Conservation (phyloP, 2,113 vertebrate species). For the Bungarus multicinctus region DNA sequence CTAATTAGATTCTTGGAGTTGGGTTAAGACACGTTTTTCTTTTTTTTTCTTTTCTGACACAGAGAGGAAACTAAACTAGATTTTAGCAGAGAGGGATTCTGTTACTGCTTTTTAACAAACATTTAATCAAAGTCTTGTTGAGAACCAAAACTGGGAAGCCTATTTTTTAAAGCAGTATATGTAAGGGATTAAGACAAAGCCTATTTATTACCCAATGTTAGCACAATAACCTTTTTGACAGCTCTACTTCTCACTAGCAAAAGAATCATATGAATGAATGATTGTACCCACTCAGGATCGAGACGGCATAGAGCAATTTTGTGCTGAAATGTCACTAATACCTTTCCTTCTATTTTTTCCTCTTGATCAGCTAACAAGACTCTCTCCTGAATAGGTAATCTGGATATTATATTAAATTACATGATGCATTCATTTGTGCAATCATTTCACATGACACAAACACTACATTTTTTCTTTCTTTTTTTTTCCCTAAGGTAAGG, state of each 20-base stretch:
- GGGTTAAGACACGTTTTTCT: background rate
- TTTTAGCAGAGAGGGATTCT: background rate
- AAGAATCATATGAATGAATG: slow-evolving; percentile 12
- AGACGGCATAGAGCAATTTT: background rate
- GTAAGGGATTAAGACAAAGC: slow-evolving; percentile 18
- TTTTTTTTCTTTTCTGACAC: background rate
- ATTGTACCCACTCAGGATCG: background rate
- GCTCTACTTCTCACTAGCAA: slow-evolving; percentile 22
- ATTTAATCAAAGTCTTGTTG: slow-evolving; percentile 37
- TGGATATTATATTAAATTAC: slow-evolving; percentile 4
- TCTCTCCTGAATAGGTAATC: slow-evolving; percentile 4
- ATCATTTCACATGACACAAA: background rate
- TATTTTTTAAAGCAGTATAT: slow-evolving; percentile 1
- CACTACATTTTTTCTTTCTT: background rate
- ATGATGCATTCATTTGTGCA: background rate
- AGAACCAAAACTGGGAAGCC: slow-evolving; percentile 15
- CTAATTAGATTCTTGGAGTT: slow-evolving; percentile 29
- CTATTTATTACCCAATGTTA: slow-evolving; percentile 4
- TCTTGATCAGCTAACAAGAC: slow-evolving; percentile 8
- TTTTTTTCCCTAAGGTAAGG: background rate
- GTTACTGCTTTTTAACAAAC: slow-evolving; percentile 24
- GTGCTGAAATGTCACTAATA: slow-evolving; percentile 7
- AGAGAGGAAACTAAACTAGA: slow-evolving; percentile 7
- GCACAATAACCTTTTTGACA: background rate
- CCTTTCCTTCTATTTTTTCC: slow-evolving; percentile 8